phyloP scores from a whole-genome alignment of 2,888 invertebrate species.

The Habrosyne pyritoides region DNA sequence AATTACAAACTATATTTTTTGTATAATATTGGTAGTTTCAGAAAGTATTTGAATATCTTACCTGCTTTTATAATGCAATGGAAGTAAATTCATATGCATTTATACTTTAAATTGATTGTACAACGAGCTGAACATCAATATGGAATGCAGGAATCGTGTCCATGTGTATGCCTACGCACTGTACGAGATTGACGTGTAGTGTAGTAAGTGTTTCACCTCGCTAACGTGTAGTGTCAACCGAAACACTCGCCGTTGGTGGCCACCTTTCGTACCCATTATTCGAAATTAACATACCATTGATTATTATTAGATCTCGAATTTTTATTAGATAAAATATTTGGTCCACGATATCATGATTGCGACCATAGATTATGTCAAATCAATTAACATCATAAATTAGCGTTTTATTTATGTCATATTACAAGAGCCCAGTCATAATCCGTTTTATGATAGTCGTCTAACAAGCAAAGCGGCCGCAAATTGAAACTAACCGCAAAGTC shows the following conservation, averaged over 20 bases:
- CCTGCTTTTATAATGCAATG: no score
- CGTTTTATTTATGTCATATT: conserved; percentile 39
- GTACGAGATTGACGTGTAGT: conserved; percentile 29
- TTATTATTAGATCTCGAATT: conserved; percentile 15
- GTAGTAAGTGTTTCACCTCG: conserved; percentile 29
- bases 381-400: background rate
- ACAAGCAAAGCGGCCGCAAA: conserved; percentile 67
- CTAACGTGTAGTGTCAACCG: conserved; percentile 48
- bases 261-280: conserved; percentile 35
- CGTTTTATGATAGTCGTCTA: conserved; percentile 55
- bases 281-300: conserved; percentile 32
- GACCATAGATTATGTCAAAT: no score
- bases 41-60: no score
- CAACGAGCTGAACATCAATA: conserved; percentile 5
- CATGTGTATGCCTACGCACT: background rate
- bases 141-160: conserved; percentile 1
- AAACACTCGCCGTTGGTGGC: conserved; percentile 36
- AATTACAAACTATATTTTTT: no score
- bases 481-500: conserved; percentile 68
- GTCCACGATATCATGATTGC: no score
- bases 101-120: background rate
- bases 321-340: conserved; percentile 5
- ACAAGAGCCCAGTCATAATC: conserved; percentile 49
- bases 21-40: no score
- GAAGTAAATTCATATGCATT: background rate